Evolutionary conservation across 2,888 invertebrate species (phyloP).

Genomic region (Coenonympha arcania): DNA sequence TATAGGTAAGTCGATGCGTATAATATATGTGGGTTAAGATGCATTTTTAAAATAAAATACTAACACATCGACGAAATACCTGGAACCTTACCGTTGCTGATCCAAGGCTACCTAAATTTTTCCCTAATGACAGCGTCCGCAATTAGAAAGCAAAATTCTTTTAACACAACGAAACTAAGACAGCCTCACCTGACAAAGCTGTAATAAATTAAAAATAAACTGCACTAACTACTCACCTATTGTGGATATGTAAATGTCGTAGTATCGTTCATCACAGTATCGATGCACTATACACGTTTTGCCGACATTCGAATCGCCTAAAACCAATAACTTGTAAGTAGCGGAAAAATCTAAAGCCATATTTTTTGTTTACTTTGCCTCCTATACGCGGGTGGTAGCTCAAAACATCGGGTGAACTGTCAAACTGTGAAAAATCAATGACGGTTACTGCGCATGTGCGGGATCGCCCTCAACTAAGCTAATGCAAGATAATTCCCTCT

Average conservation of each 20-base stretch:
- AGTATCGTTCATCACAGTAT: slow-evolving; percentile 91
- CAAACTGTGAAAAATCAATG: slow-evolving; percentile 72
- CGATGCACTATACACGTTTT: slow-evolving; percentile 93
- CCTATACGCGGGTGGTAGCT: slow-evolving; percentile 52
- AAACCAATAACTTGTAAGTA: slow-evolving; percentile 88
- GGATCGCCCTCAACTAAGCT: slow-evolving; percentile 33
- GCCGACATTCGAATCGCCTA: slow-evolving; percentile 92
- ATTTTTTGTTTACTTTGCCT: slow-evolving; percentile 71
- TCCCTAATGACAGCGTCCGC: slow-evolving; percentile 27
- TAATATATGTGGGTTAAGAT: too few species aligned
- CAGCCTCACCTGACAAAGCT: slow-evolving; percentile 58
- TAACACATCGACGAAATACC: background rate
- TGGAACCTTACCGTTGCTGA: too few species aligned
- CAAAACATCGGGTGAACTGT: slow-evolving; percentile 69
- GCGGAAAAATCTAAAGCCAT: slow-evolving; percentile 89
- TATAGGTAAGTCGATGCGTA: too few species aligned
- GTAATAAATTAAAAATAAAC: slow-evolving; percentile 54
- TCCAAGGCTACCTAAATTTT: slow-evolving; percentile 18
- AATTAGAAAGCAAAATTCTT: slow-evolving; percentile 3
- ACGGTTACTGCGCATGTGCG: slow-evolving; percentile 60
- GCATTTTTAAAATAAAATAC: too few species aligned
- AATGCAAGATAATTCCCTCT: slow-evolving; percentile 18
- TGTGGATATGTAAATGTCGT: slow-evolving; percentile 92
- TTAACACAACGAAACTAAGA: slow-evolving; percentile 36
- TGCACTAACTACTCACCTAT: slow-evolving; percentile 80